Percentiles rank a stretch among this genome's conserved stretches.
phyloP scores from a whole-genome alignment of 2,113 vertebrate species.

The Eonycteris spelaea region DNA sequence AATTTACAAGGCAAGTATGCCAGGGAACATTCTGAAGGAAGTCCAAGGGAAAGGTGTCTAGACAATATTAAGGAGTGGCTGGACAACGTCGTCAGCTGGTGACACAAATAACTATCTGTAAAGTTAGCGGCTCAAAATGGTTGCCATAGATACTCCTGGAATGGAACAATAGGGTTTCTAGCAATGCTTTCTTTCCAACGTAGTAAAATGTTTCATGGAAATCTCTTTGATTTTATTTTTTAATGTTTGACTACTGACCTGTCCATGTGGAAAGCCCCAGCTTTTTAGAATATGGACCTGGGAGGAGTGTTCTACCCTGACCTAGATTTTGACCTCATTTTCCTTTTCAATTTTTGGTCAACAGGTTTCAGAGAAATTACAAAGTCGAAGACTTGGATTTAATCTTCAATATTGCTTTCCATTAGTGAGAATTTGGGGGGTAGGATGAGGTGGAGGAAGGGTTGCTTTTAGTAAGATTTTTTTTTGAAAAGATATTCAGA shows the following conservation, averaged over 20 bases:
- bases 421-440: conserved; percentile 22
- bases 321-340: conserved; percentile 79
- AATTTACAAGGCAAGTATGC: conserved; percentile 42
- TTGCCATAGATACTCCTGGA: conserved; percentile 62
- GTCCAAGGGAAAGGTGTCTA: conserved; percentile 70
- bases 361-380: conserved; percentile 43
- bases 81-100: conserved; percentile 3
- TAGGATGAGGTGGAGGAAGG: not conserved
- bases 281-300: conserved; percentile 23
- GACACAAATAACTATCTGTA: conserved; percentile 60
- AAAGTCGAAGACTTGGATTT: conserved; percentile 58
- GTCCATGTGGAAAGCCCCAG: conserved; percentile 7
- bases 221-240: conserved; percentile 39
- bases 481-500: not conserved
- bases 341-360: conserved; percentile 66
- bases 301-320: conserved; percentile 63
- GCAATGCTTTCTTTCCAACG: conserved; percentile 54
- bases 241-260: not conserved
- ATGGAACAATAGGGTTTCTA: conserved; percentile 56
- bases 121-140: conserved; percentile 41
- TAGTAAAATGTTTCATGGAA: conserved; percentile 56
- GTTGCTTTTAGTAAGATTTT: not conserved
- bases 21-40: conserved; percentile 63
- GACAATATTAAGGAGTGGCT: conserved; percentile 66
- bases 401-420: conserved; percentile 37